A percentile compares a stretch with the other conserved stretches of the same genome.
Evolutionary conservation across 2,797 vertebrate species (phyloP).

Genomic region (Chaunax sp.): DNA sequence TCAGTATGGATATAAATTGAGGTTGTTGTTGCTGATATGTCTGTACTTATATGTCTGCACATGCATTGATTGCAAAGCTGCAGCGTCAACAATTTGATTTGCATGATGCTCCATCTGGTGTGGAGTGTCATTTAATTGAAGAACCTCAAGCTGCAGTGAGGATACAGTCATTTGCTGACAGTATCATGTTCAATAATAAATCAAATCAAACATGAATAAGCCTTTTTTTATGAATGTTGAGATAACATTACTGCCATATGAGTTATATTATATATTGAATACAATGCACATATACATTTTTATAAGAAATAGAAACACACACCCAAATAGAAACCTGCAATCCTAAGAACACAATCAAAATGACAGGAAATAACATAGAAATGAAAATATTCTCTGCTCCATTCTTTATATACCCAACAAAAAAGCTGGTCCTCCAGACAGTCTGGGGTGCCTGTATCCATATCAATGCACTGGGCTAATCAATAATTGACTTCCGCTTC

Average conservation of each 20-base stretch:
- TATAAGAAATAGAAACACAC: background rate
- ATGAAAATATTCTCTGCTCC: background rate
- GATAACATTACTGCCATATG: background rate
- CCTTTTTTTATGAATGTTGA: background rate
- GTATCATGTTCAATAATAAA: background rate
- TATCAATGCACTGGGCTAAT: constrained; percentile 51
- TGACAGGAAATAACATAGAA: background rate
- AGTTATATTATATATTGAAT: constrained; percentile 5
- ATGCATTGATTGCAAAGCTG: constrained; percentile 3
- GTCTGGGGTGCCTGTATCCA: constrained; percentile 30
- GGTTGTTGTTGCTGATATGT: background rate
- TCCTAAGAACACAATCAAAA: background rate
- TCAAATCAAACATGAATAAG: constrained; percentile 1
- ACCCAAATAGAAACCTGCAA: background rate
- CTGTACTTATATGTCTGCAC: background rate
- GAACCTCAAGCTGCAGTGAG: constrained; percentile 8
- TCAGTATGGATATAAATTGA: background rate
- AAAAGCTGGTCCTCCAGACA: constrained; percentile 8
- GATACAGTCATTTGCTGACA: background rate
- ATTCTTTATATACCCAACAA: constrained; percentile 16
- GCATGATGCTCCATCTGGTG: constrained; percentile 30
- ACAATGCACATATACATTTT: background rate
- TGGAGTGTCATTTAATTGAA: constrained; percentile 14
- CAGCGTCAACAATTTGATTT: constrained; percentile 17
- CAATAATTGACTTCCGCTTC: constrained; percentile 69